Base-by-base conservation (phyloP, 2,797 vertebrate genomes). In the Brotogeris chrysoptera region DNA sequence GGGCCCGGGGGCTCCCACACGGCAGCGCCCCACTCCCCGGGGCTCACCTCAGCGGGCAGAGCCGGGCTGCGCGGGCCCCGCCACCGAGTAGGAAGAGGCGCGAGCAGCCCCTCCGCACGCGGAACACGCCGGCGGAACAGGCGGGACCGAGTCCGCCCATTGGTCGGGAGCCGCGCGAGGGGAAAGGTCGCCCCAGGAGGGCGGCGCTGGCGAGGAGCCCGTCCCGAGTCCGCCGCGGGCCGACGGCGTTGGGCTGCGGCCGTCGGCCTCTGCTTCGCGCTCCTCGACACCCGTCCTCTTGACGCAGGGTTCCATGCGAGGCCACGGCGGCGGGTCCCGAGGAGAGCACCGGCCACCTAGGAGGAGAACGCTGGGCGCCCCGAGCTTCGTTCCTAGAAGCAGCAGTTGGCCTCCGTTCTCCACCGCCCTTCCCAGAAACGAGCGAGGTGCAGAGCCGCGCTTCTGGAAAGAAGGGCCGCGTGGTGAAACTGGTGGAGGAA, bases 71-170 rank as follows among this genome's bases (percentile, higher is more conserved):
- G 28, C 64, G 38, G 23, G 9, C 49, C 57, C 64, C 38, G 11
- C 65, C 57, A 2, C 24, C 47, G 16, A 87, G 20, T 3, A 57
- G 65, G 76, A 50, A 39, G 36, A 41, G 8, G 18, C 52, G 28
- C 36, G 23, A 36, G 53, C 43, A 34, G 53, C 27, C 60, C 63
- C 52, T 24, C 6, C 28, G 55, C 84, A 57, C 57, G n/a, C 82
- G 69, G 85, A 71, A 71, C 87, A 43, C 95, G 94, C 93, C 95
- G 96, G 94, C 96, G 95, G 96, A 96, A 96, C 71, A 88, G 96
- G 96, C 96, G 96, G 95, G 13, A 27, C 82, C 44, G 47, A 25
- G 10, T 5, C 64, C 83, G 59, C 79, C 80, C 50, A 92, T 93
- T 93, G 96, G 97, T 17, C 83, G 72, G 47, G 27, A 38, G 63